Evolutionary conservation across 1,140 invertebrate genomes (phyloP).

Genomic region (Hirudo medicinalis): DNA sequence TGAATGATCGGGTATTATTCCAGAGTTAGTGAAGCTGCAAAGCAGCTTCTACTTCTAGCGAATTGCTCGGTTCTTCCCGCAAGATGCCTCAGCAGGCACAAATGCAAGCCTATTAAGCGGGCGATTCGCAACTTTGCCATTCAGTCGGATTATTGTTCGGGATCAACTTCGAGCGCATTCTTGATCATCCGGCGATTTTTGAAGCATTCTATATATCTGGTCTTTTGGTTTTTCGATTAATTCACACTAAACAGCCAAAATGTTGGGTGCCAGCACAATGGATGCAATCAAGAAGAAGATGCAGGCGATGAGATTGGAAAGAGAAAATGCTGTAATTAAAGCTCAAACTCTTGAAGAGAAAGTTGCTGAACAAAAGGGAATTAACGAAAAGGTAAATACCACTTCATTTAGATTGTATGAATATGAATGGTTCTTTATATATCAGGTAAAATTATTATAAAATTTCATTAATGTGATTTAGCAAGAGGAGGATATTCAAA

Average conservation of each 20-base stretch:
- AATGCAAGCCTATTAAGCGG: no score
- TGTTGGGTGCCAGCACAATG: slow-evolving; percentile 53
- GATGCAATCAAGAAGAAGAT: slow-evolving; percentile 99
- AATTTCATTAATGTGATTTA: slow-evolving; percentile 34
- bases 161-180: no score
- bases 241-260: neutral
- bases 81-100: no score
- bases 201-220: no score
- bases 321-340: slow-evolving; percentile 49
- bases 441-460: neutral
- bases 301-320: slow-evolving; percentile 99
- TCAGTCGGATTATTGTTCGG: no score
- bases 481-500: slow-evolving; percentile 89
- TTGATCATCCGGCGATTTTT: no score
- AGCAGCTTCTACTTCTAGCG: no score
- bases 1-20: no score
- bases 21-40: no score
- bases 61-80: no score
- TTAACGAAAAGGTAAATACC: slow-evolving; percentile 1
- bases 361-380: slow-evolving; percentile 13
- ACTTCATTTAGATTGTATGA: neutral
- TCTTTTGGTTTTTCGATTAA: no score
- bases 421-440: neutral
- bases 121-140: no score
- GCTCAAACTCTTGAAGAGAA: slow-evolving; percentile 10